Evolutionary conservation across 2,113 vertebrate genomes (phyloP), one percentile per base, ranked within the genome.

Genomic region (Pangasianodon gigas): DNA sequence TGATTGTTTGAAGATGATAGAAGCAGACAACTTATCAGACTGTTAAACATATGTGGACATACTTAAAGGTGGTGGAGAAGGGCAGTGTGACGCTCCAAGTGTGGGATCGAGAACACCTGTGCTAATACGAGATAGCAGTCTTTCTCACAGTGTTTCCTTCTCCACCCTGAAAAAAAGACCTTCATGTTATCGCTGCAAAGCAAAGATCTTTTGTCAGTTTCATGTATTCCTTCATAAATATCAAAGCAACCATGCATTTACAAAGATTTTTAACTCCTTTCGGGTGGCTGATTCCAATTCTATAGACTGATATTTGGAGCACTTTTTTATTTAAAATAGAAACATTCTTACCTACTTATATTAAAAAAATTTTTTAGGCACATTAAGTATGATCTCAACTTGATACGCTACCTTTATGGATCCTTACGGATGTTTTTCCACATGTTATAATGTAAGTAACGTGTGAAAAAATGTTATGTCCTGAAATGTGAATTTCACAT

Each of bases 1-100:
- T 65, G 88, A 75, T 87, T 85, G 91, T 74, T 52, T 71, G 62
- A 86, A n/a, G 89, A 77, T 62, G 75, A 87, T 44, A 48, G 58
- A 71, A 88, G 52, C 89, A 80, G 80, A 69, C 51, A 87, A 54
- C 37, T 51, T 52, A 58, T 58, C 46, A 24, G 79, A 85, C 44
- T 85, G 44, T 14, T 56, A 69, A 54, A 75, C 11, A 29, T 46
- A 58, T 26, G 52, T 62, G 41, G 75, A 60, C 52, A 46, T 60
- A 24, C 51, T 87, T 44, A 41, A 71, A 74, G 82, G 37, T 74
- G 19, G 65, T 29, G 37, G 44, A 74, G 67, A 37, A 58, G 26
- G 37, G 51, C 14, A n/a, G 44, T 37, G 52, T 19, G 29, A 16
- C 16, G 24, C 4, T 1, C 11, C 77, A 80, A 67, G 80, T 32